Percentiles rank a stretch among this genome's conserved stretches.
Conservation (phyloP, 2,888 invertebrate genomes). For the Fissipunctia ypsillon region DNA sequence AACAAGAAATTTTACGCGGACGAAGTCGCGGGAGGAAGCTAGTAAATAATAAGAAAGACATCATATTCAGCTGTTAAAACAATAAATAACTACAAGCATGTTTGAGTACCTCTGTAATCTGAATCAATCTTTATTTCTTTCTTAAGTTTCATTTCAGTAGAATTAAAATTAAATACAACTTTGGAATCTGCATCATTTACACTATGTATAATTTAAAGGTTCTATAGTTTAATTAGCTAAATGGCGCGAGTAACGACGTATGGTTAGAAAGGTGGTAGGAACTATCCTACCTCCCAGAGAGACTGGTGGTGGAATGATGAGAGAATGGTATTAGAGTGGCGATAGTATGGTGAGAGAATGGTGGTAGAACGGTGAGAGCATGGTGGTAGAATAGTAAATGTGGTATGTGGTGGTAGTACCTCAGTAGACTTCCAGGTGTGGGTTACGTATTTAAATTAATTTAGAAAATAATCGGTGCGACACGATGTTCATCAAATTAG, state of each 20-base stretch:
- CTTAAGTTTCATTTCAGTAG: background rate
- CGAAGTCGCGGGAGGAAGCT: no score
- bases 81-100: background rate
- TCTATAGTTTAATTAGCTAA: constrained; percentile 33
- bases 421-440: constrained; percentile 50
- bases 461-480: constrained; percentile 40
- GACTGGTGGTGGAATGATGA: background rate
- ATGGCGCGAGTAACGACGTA: constrained; percentile 29
- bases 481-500: background rate
- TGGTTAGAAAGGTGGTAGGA: background rate
- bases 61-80: background rate
- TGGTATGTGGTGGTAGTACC: constrained; percentile 47
- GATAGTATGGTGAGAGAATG: background rate
- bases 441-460: constrained; percentile 38
- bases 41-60: background rate
- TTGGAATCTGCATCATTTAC: constrained; percentile 27
- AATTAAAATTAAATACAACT: background rate
- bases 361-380: constrained; percentile 4
- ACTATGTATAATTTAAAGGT: constrained; percentile 22
- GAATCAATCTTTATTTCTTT: background rate
- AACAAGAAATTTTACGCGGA: no score
- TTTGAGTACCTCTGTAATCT: background rate
- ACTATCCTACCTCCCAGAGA: background rate
- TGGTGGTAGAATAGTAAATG: constrained; percentile 16
- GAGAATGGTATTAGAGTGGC: constrained; percentile 5